phyloP scores from a whole-genome alignment of 2,888 invertebrate genomes.

The Isotomurus palustris region DNA sequence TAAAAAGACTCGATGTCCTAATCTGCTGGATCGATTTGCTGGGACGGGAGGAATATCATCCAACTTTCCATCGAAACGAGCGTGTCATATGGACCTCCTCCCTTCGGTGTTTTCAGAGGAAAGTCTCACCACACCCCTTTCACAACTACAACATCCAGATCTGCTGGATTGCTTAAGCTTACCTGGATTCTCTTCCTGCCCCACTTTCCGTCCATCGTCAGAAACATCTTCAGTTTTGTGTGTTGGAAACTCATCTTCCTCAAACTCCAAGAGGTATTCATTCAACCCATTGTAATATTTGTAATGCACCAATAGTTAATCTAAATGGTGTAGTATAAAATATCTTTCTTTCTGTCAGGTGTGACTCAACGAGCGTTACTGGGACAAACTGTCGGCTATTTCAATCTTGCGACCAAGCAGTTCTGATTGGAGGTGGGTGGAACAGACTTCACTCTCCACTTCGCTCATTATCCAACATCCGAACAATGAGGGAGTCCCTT shows the following conservation, averaged over 20 bases:
- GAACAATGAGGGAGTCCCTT: conserved; percentile 51
- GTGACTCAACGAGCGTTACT: conserved; percentile 43
- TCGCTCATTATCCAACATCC: conserved; percentile 49
- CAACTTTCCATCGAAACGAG: conserved; percentile 46
- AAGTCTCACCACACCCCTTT: conserved; percentile 46
- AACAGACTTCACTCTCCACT: conserved; percentile 51
- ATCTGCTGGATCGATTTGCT: conserved; percentile 49
- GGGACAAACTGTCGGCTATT: conserved; percentile 50
- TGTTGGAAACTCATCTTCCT: conserved; percentile 51
- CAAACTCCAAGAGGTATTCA: conserved; percentile 52
- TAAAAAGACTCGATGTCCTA: conserved; percentile 53
- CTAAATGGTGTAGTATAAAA: not conserved
- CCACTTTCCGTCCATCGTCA: conserved; percentile 47
- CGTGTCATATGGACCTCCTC: conserved; percentile 55
- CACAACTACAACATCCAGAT: conserved; percentile 40
- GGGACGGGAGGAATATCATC: conserved; percentile 1
- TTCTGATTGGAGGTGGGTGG: conserved; percentile 55
- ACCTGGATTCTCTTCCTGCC: conserved; percentile 50
- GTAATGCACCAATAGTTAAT: not conserved
- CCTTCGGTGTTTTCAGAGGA: conserved; percentile 51
- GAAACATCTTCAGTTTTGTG: conserved; percentile 51
- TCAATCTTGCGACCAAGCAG: conserved; percentile 54
- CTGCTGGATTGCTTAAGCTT: conserved; percentile 42
- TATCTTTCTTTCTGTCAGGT: conserved; percentile 19
- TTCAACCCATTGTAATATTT: not conserved